These are phyloP conservation scores for Pollimyrus isidori DNA, from an alignment of 2,113 vertebrate genomes.

Conservation along the genomic window DNA sequence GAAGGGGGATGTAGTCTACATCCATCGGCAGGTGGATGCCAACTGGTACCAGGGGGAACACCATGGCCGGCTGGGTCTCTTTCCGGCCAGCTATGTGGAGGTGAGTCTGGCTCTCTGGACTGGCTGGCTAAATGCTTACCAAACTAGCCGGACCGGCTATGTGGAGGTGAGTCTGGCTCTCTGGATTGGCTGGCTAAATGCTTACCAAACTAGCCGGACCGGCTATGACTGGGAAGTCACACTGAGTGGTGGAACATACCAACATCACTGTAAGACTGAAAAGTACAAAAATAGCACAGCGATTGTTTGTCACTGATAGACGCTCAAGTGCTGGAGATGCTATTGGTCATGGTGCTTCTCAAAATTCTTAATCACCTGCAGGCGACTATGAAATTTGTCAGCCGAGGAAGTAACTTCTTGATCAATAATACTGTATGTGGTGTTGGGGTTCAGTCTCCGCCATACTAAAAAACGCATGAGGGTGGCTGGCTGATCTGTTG, in stretches of 20 bases:
- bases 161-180: slow-evolving; percentile 61
- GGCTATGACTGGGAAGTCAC: not conserved
- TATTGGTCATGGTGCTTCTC: not conserved
- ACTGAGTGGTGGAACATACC: not conserved
- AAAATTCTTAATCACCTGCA: not conserved
- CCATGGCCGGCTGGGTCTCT: slow-evolving; percentile 84
- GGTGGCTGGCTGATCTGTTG: not conserved
- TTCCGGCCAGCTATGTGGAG: slow-evolving; percentile 87
- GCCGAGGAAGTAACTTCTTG: not conserved
- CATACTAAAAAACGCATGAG: not conserved
- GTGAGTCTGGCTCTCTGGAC: slow-evolving; percentile 42
- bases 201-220: not conserved
- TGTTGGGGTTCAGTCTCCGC: not conserved
- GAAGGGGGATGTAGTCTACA: slow-evolving; percentile 90
- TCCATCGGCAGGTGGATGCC: slow-evolving; percentile 84
- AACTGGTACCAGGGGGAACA: slow-evolving; percentile 98
- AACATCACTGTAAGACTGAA: not conserved
- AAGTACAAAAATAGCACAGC: not conserved
- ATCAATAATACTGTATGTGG: not conserved
- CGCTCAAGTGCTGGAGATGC: not conserved
- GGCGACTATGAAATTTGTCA: not conserved
- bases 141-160: not conserved
- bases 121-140: not conserved
- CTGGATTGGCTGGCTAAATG: not conserved
- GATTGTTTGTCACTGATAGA: not conserved